Percentiles rank a stretch among this genome's conserved stretches.
These are phyloP conservation scores for Chloromyia formosa DNA, from an alignment of 2,888 invertebrate species.

Conservation along the genomic window DNA sequence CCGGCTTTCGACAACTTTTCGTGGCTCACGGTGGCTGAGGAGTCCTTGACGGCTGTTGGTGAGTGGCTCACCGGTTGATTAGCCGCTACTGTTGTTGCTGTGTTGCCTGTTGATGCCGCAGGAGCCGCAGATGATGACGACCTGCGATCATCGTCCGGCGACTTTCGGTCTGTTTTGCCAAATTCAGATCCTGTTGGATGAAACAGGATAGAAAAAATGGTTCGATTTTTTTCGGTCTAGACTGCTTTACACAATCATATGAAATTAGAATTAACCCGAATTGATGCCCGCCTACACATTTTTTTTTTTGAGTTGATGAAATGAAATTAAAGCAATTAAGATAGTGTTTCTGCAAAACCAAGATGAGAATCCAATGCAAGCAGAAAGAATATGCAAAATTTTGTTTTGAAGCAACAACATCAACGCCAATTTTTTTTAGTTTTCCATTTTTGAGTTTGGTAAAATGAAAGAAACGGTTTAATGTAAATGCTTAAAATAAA, in stretches of 20 bases:
- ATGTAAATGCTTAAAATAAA: constrained; percentile 49
- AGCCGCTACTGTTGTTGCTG: constrained; percentile 51
- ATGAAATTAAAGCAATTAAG: constrained; percentile 31
- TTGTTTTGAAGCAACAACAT: constrained; percentile 41
- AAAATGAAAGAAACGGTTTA: not conserved
- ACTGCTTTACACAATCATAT: too few relatives aligned
- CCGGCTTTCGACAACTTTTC: not conserved
- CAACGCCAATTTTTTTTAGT: constrained; percentile 38
- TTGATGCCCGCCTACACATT: not conserved
- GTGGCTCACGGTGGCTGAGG: constrained; percentile 12
- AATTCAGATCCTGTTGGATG: constrained; percentile 58
- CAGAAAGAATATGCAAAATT: constrained; percentile 8
- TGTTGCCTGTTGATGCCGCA: constrained; percentile 49
- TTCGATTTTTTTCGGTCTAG: constrained; percentile 47
- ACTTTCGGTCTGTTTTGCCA: constrained; percentile 58
- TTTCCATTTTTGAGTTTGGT: constrained; percentile 2
- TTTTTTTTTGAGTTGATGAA: not conserved
- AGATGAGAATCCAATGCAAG: constrained; percentile 11
- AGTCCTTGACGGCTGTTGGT: not conserved
- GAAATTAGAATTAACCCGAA: not conserved
- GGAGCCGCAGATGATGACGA: constrained; percentile 54
- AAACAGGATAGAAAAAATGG: constrained; percentile 55
- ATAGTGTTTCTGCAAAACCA: not conserved
- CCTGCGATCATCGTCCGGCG: constrained; percentile 64
- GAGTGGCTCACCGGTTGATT: constrained; percentile 56